Evolutionary conservation across 2,888 invertebrate genomes (phyloP).

Genomic region (Cerceris rybyensis): DNA sequence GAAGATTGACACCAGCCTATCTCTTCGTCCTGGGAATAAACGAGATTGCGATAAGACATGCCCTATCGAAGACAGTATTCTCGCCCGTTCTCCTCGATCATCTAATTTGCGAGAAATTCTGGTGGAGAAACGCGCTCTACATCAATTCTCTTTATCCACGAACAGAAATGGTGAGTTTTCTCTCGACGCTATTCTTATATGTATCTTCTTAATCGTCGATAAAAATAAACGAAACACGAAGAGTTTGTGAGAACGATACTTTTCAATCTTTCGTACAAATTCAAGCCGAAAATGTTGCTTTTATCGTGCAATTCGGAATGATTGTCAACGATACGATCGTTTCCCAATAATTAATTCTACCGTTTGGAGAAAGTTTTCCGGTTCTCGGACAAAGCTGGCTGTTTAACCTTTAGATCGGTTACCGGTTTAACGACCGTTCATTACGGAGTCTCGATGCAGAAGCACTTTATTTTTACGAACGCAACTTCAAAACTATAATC

Average conservation of each 20-base stretch:
- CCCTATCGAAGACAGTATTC: conserved; percentile 82
- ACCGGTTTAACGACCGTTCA: neutral
- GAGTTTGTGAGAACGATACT: no score
- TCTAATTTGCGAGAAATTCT: conserved; percentile 84
- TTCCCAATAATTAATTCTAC: conserved; percentile 68
- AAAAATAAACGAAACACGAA: no score
- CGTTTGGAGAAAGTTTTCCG: conserved; percentile 43
- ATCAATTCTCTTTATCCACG: conserved; percentile 85
- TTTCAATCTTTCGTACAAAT: neutral
- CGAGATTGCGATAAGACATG: conserved; percentile 82
- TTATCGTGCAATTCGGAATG: neutral
- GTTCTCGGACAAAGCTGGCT: conserved; percentile 4
- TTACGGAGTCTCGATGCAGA: no score
- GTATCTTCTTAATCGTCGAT: no score
- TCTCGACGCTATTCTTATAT: no score
- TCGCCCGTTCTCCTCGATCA: conserved; percentile 84
- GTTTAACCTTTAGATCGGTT: conserved; percentile 36
- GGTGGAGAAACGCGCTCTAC: conserved; percentile 87
- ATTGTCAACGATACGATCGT: conserved; percentile 48
- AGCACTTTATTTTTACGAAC: no score
- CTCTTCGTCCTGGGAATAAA: conserved; percentile 84
- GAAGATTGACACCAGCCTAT: conserved; percentile 86
- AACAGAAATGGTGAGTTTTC: conserved; percentile 84
- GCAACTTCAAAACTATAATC: no score
- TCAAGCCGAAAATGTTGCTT: neutral